Base-by-base conservation (phyloP, 2,113 vertebrate species). In the Anser brachyrhynchus region DNA sequence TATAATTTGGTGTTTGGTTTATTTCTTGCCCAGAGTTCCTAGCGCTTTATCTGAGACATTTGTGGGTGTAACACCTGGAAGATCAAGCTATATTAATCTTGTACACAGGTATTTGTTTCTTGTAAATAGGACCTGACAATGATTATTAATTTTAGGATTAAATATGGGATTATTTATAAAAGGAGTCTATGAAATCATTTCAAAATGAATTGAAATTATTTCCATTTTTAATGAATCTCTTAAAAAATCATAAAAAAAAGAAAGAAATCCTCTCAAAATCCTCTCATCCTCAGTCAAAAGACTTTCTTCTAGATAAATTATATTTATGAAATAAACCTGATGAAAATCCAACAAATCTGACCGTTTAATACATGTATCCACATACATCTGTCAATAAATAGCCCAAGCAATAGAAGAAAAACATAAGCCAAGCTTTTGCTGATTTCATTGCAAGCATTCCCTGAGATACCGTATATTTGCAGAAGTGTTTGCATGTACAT, bases 371-470 rank as follows among this genome's bases (percentile, higher is more conserved):
- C n/a, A 74, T 14, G 25, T 74, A 49, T 51, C 26, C 20, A 46
- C 19, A 73, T 59, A 77, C 15, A 74, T 55, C 86, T 37, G 37
- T 91, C 85, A 90, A 86, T 83, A 92, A 93, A 88, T 61, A 86
- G 65, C 29, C 69, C 23, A 65, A 43, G 15, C 39, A 83, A 61
- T 37, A 13, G 25, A 92, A 92, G 52, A 31, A 90, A 80, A 12
- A 81, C n/a, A 9, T 43, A 83, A 91, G 8, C 0, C 0, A 75
- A 58, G n/a, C 11, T 91, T 85, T 55, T 81, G 43, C 58, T 52
- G 57, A 61, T 78, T 78, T 69, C 46, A 41, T 57, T 84, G 41
- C 51, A 65, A 75, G 23, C 13, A 37, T 89, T 95, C 59, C 61
- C 62, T 52, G 35, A 81, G 35, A 87, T 58, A 71, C n/a, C 29